Conservation (phyloP, 2,888 invertebrate genomes). For the Polymixis flavicincta region DNA sequence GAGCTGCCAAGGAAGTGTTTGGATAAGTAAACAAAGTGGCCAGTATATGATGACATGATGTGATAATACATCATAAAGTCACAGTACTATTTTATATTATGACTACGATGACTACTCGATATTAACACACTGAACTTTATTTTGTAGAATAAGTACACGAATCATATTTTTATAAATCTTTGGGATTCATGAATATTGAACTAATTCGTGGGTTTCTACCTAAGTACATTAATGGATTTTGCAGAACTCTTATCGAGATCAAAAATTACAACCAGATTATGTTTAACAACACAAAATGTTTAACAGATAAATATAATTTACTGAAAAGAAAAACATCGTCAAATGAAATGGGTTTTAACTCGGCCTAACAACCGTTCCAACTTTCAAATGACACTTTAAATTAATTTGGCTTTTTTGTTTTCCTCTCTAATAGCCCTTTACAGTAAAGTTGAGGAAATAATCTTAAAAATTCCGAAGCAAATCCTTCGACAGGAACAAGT, state of each 20-base stretch:
- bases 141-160: neutral
- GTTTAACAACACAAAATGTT: neutral
- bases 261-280: neutral
- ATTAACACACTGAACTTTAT: too few relatives aligned
- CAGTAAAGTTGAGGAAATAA: constrained; percentile 44
- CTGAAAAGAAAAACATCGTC: neutral
- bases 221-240: neutral
- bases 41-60: neutral
- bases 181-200: neutral
- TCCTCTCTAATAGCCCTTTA: constrained; percentile 30
- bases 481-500: neutral
- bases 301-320: neutral
- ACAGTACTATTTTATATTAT: neutral
- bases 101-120: neutral
- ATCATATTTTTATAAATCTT: neutral
- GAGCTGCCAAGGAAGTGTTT: neutral
- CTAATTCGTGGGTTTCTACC: neutral
- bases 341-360: constrained; percentile 20
- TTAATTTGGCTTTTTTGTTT: constrained; percentile 42
- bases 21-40: too few relatives aligned
- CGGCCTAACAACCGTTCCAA: constrained; percentile 14
- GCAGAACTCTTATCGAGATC: neutral
- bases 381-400: constrained; percentile 48
- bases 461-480: constrained; percentile 18
- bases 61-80: neutral